Conservation (phyloP, 2,888 invertebrate genomes). For the Lasioglossum pauxillum region DNA sequence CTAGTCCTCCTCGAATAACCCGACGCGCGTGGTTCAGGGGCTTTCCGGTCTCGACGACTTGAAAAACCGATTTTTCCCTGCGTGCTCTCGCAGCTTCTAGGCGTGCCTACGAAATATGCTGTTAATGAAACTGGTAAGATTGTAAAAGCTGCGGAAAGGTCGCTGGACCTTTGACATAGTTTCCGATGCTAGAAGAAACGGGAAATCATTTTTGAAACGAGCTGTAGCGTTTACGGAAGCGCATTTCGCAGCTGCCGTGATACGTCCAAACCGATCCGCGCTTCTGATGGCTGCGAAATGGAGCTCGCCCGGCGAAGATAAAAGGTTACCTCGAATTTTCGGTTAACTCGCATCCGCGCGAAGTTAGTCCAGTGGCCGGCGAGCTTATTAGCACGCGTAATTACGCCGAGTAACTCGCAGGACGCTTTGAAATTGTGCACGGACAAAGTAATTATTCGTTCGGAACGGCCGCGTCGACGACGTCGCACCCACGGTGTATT, state of each 20-base stretch:
- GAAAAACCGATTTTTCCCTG: neutral
- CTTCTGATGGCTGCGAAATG: neutral
- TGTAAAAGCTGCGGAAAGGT: neutral
- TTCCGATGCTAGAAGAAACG: neutral
- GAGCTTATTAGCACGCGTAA: constrained; percentile 31
- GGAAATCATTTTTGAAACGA: no score
- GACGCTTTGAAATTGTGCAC: constrained; percentile 18
- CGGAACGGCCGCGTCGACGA: neutral
- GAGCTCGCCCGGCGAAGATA: neutral
- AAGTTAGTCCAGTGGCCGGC: neutral
- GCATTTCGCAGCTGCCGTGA: neutral
- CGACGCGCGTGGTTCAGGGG: neutral
- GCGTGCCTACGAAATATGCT: neutral
- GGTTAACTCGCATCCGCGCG: neutral
- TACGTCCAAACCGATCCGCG: neutral
- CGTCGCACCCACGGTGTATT: no score
- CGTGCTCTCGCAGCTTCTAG: neutral
- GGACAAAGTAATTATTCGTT: constrained; percentile 20
- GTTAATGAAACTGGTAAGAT: neutral
- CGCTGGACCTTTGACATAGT: neutral
- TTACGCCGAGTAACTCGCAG: constrained; percentile 8
- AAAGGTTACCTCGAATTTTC: constrained; percentile 13
- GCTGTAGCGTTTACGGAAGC: no score
- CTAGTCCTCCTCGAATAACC: constrained; percentile 2
- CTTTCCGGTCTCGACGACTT: neutral